Evolutionary conservation across 2,797 vertebrate genomes (phyloP), one percentile per base, ranked within the genome.

Genomic region (Ctenopoma multispine): DNA sequence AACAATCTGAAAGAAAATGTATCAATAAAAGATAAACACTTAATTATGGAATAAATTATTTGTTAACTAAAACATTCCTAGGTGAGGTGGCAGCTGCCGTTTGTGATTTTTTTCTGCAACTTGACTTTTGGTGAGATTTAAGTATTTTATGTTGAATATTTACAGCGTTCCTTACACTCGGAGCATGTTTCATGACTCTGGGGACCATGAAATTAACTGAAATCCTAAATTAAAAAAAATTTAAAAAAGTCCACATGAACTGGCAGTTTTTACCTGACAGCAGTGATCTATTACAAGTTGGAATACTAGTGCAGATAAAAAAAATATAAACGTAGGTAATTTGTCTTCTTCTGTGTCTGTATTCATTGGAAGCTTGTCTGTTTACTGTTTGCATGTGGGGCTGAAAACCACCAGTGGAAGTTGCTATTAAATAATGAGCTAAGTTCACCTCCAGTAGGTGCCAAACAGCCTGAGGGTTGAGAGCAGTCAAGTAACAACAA

Each of bases 381-480:
- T 77, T 87, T 79, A 72, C 71, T 79, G 73, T 88, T 85, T 86
- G 82, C 78, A 82, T 82, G 75, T 69, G 55, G 64, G 40, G 70
- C 46, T 82, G 62, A 72, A 76, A 86, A 63, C 57, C 80, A 76
- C 77, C 49, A 51, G 67, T 80, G 75, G 73, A 90, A 89, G 90
- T 85, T 84, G 84, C 78, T 87, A 74, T 91, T 80, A 87, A 88
- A 91, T 91, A 88, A 91, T 90, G 86, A 92, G 83, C 85, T 82
- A 54, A 66, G 75, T 73, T 90, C 84, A 88, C 89, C 83, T 86
- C 85, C 73, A 41, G 54, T 75, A 78, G 77, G 81, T 87, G 87
- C 86, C 80, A 91, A 90, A 91, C 83, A 84, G 87, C 90, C 89
- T 12, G 55, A 85, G 90, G 90, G 74, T 83, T 86, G 72, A 70